These are phyloP conservation scores for Jacana jacana DNA, from an alignment of 2,113 vertebrate genomes.

Conservation along the genomic window DNA sequence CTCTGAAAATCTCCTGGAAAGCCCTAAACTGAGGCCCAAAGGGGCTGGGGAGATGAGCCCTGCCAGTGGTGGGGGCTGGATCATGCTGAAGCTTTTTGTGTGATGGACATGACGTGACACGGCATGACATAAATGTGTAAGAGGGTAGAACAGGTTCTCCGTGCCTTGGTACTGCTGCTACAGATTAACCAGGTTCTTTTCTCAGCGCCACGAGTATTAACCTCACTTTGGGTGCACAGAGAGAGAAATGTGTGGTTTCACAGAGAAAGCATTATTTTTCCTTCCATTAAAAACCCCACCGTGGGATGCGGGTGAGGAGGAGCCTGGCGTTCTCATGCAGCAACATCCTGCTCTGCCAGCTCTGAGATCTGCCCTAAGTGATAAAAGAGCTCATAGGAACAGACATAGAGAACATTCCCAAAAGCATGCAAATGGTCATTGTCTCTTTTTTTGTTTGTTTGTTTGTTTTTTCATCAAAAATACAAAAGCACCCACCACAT, in stretches of 20 bases:
- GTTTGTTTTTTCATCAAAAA: conserved; percentile 56
- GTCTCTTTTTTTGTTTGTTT: background rate
- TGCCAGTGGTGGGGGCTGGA: background rate
- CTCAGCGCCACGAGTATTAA: background rate
- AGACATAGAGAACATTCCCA: conserved; percentile 55
- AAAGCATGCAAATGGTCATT: conserved; percentile 63
- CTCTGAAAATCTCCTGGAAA: background rate
- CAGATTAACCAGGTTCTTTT: background rate
- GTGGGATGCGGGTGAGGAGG: background rate
- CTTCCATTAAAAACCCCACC: background rate
- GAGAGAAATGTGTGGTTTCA: background rate
- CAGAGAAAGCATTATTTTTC: background rate
- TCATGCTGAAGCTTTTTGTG: background rate
- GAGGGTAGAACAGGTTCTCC: background rate
- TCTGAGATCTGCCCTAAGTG: conserved; percentile 3
- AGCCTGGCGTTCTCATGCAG: conserved; percentile 40
- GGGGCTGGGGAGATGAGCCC: background rate
- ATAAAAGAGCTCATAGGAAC: conserved; percentile 15
- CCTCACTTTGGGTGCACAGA: background rate
- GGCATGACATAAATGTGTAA: background rate
- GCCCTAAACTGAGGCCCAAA: background rate
- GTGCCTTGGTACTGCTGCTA: background rate
- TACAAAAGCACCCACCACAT: conserved; percentile 67
- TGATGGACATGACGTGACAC: background rate
- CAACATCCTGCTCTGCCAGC: conserved; percentile 14